Evolutionary conservation across 2,888 invertebrate genomes (phyloP).

Genomic region (Lamellibrachia satsuma): DNA sequence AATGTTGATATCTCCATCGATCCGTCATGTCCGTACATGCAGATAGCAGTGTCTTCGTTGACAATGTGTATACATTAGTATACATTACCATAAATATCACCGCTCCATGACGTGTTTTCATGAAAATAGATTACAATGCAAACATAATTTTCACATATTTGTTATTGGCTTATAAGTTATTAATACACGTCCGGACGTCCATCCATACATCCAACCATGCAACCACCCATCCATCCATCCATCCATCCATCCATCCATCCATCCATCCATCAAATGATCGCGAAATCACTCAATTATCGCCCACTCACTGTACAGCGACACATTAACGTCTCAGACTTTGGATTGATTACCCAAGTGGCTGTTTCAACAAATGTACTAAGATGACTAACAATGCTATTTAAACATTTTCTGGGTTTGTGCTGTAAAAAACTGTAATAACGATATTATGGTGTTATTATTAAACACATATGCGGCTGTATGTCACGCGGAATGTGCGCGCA

Average conservation of each 20-base stretch:
- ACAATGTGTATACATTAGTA: background rate
- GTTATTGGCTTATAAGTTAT: conserved; percentile 4
- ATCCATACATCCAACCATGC: background rate
- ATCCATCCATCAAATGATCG: background rate
- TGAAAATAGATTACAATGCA: background rate
- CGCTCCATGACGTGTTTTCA: background rate
- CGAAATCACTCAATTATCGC: background rate
- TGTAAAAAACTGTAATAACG: no score
- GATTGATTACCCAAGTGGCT: background rate
- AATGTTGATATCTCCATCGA: background rate
- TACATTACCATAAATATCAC: conserved; percentile 5
- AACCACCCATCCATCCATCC: background rate
- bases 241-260: background rate
- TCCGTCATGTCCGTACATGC: background rate
- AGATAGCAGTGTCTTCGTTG: background rate
- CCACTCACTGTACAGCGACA: background rate
- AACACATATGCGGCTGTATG: no score
- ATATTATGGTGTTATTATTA: no score
- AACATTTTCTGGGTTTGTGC: background rate
- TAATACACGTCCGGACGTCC: background rate
- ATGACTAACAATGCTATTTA: background rate
- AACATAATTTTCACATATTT: background rate
- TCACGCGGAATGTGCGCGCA: no score
- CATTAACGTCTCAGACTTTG: background rate
- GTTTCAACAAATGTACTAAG: background rate